Evolutionary conservation across 2,888 invertebrate species (phyloP), one percentile per base, ranked within the genome.

Genomic region (Pharmacophagus antenor): DNA sequence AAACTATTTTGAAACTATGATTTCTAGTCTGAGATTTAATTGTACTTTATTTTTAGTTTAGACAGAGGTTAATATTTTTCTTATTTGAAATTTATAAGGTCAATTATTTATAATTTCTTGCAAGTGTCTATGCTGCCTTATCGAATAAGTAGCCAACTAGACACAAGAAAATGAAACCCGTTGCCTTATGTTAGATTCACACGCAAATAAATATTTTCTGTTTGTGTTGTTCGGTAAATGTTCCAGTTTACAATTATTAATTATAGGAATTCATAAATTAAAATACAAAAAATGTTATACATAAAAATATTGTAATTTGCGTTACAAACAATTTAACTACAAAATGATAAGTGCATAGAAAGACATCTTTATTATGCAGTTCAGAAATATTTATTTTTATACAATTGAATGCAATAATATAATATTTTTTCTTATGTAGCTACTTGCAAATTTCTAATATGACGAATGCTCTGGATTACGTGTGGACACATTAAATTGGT

Each of bases 171-270:
- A 53, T 41, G 49, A 46, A 60, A 55, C 60, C 60, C 37, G 55
- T 55, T 51, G 47, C 20, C 46, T 50, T 37, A 55, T 50, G 51
- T 51, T 56, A 55, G 46, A 60, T 60, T 60, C 59, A 60, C 54
- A 55, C 59, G 55, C 60, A 20, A 60, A 60, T 58, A 51, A 49
- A 56, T 58, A 42, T 49, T 58, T 54, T 42, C 21, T 25, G 49
- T 17, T 8, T 44, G n/a, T 20, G 27, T 10, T 31, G 27, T 31
- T 22, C 10, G 12, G 47, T 22, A 18, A 47, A 15, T 2, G 22
- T 47, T 15, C 22, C 2, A 22, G 22, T 47, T 22, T 22, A 47
- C 22, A 47, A 47, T 21, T 8, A 47, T 22, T 47, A 6, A 47
- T 21, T 22, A 47, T 3, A 47, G 18, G 18, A 44, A 44, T 1